Conservation (phyloP, 92 coral and sea anemone species). For the Parazoanthus atlanticus region DNA sequence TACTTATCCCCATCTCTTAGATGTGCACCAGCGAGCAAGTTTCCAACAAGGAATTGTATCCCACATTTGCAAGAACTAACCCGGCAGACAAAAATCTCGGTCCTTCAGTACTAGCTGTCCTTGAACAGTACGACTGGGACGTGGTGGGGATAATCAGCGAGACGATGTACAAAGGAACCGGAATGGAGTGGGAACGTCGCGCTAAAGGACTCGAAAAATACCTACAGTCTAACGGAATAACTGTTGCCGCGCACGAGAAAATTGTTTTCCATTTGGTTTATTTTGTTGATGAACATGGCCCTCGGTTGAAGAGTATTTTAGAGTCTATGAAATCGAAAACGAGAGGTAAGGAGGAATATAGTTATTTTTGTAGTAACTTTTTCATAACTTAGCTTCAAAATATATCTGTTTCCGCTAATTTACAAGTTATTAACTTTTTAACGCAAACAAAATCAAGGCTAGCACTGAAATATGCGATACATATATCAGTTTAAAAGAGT, state of each 20-base stretch:
- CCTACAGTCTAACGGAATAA: constrained; percentile 60
- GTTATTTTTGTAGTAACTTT: too few relatives aligned
- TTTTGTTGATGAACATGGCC: constrained; percentile 13
- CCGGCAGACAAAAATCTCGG: constrained; percentile 83
- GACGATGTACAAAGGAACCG: constrained; percentile 30
- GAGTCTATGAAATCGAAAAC: constrained; percentile 57
- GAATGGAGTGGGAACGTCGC: constrained; percentile 62
- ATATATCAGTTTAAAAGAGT: too few relatives aligned
- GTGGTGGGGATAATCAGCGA: constrained; percentile 80
- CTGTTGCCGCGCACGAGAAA: constrained; percentile 58
- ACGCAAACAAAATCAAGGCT: too few relatives aligned
- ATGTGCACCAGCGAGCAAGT: constrained; percentile 82
- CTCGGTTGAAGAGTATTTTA: constrained; percentile 53
- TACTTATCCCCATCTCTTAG: constrained; percentile 42
- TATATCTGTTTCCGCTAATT: too few relatives aligned
- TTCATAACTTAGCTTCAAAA: too few relatives aligned
- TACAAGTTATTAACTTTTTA: too few relatives aligned
- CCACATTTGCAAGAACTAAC: constrained; percentile 93
- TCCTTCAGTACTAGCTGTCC: constrained; percentile 78
- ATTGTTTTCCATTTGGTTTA: constrained; percentile 49
- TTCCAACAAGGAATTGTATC: constrained; percentile 77
- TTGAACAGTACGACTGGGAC: constrained; percentile 77
- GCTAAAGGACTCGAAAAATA: constrained; percentile 60
- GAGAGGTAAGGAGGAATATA: constrained; percentile 63
- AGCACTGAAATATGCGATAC: too few relatives aligned